phyloP scores from a whole-genome alignment of 2,797 vertebrate species.

The Nasua narica region DNA sequence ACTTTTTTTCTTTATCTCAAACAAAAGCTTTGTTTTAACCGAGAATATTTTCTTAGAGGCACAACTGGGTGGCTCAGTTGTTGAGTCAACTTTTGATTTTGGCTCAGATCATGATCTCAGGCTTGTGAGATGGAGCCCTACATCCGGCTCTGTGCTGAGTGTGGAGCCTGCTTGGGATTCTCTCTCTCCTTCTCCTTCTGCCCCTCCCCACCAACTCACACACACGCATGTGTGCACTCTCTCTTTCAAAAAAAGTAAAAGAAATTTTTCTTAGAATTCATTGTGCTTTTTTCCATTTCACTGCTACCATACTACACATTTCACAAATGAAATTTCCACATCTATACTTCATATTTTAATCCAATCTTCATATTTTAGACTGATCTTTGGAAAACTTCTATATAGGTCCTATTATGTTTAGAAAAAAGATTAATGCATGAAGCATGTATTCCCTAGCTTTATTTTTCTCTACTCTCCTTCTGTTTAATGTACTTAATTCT shows the following conservation, averaged over 20 bases:
- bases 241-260: background rate
- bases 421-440: background rate
- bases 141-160: background rate
- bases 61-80: background rate
- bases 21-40: background rate
- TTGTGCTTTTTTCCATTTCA: background rate
- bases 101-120: background rate
- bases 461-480: background rate
- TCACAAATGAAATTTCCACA: background rate
- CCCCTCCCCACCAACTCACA: background rate
- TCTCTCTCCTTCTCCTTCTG: background rate
- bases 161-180: background rate
- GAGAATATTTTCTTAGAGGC: background rate
- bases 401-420: background rate
- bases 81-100: background rate
- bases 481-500: background rate
- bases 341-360: background rate
- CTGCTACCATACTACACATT: background rate
- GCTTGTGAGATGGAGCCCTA: background rate
- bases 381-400: background rate
- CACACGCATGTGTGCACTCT: background rate
- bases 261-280: background rate
- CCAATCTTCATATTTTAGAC: background rate
- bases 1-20: background rate
- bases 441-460: background rate